Evolutionary conservation across 2,797 vertebrate species (phyloP).

Genomic region (Melanotaenia boesemani): DNA sequence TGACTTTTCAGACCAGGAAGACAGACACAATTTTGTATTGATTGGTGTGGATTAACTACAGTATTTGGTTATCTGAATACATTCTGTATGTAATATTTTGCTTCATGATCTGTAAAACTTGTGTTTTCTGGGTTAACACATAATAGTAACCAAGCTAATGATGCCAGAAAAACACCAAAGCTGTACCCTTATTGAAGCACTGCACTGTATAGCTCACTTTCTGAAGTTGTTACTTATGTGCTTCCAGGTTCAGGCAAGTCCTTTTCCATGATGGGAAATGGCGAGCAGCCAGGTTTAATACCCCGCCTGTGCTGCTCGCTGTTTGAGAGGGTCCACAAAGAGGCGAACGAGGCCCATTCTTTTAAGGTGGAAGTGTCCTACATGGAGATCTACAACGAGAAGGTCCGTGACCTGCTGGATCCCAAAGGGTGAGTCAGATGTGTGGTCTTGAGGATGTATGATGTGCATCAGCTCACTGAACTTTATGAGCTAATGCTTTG

Average conservation of each 20-base stretch:
- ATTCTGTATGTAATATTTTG: not conserved
- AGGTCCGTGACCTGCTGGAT: constrained; percentile 96
- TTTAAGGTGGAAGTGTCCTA: constrained; percentile 98
- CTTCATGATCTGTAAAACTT: not conserved
- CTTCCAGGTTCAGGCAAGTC: constrained; percentile 96
- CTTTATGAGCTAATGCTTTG: constrained; percentile 21
- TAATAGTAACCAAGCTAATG: not conserved
- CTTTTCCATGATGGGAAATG: constrained; percentile 99
- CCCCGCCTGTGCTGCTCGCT: constrained; percentile 96
- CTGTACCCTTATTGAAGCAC: not conserved
- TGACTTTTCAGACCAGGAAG: not conserved
- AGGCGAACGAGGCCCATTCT: constrained; percentile 89
- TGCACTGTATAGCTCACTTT: not conserved
- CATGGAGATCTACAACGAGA: constrained; percentile 99
- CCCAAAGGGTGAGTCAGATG: constrained; percentile 91
- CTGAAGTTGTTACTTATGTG: constrained; percentile 12
- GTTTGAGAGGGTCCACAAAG: constrained; percentile 92
- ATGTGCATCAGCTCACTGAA: constrained; percentile 6
- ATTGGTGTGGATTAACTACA: not conserved
- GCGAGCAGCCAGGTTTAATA: constrained; percentile 95
- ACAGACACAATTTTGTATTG: not conserved
- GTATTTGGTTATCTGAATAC: not conserved
- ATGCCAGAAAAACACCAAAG: not conserved
- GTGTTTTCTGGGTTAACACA: not conserved
- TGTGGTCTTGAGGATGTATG: not conserved